Percentiles rank a stretch among this genome's conserved stretches.
These are phyloP conservation scores for Ariolimax columbianus DNA, from an alignment of 2,888 invertebrate species.

Conservation along the genomic window DNA sequence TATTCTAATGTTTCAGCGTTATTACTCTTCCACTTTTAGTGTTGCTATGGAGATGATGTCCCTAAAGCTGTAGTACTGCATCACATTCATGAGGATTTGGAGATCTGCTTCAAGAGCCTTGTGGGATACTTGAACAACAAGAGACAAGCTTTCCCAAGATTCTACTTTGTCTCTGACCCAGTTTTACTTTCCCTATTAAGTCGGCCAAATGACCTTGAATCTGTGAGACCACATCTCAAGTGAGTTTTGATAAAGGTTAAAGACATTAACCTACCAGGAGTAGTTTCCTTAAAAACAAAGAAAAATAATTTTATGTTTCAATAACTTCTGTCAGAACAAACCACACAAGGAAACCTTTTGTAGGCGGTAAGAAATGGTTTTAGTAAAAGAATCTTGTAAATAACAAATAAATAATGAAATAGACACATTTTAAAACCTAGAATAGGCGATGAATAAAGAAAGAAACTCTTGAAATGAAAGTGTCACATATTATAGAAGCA, in stretches of 20 bases:
- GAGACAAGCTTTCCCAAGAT: conserved; percentile 76
- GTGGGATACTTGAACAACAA: conserved; percentile 78
- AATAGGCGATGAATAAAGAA: no score
- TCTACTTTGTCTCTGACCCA: conserved; percentile 78
- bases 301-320: no score
- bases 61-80: conserved; percentile 77
- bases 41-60: conserved; percentile 78
- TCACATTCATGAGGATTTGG: conserved; percentile 77
- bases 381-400: no score
- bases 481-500: no score
- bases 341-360: no score
- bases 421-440: no score
- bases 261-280: no score
- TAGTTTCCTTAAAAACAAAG: no score
- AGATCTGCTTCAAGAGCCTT: conserved; percentile 78
- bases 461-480: no score
- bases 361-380: no score
- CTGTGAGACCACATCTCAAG: conserved; percentile 77
- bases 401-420: no score
- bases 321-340: no score
- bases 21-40: conserved; percentile 62
- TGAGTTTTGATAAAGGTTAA: conserved; percentile 59
- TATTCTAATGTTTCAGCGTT: not conserved
- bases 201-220: conserved; percentile 76
- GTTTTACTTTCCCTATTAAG: conserved; percentile 76